These are phyloP conservation scores for Euthynnus affinis DNA, from an alignment of 2,797 vertebrate species.

Conservation along the genomic window DNA sequence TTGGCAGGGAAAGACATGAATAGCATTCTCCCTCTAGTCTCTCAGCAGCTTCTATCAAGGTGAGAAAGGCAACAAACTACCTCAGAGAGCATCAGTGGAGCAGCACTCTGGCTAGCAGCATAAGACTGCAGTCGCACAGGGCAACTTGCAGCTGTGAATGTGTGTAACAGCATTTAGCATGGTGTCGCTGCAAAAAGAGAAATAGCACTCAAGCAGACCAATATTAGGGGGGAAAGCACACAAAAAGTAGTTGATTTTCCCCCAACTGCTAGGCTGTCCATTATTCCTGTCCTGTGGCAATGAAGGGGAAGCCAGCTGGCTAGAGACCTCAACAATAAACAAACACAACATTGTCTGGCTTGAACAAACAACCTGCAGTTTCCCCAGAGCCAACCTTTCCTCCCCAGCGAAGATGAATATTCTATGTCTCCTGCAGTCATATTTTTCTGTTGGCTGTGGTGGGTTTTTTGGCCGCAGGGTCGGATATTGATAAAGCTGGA, in stretches of 20 bases:
- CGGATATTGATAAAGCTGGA: conserved; percentile 80
- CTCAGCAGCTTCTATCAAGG: conserved; percentile 54
- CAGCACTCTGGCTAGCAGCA: conserved; percentile 34
- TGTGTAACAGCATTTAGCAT: conserved; percentile 34
- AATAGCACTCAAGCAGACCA: conserved; percentile 40
- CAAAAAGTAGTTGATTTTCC: conserved; percentile 45
- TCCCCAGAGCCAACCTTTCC: conserved; percentile 67
- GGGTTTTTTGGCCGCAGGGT: conserved; percentile 62
- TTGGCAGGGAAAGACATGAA: conserved; percentile 48
- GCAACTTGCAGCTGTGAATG: conserved; percentile 45
- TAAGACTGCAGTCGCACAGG: background rate
- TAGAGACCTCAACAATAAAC: conserved; percentile 76
- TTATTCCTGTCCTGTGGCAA: conserved; percentile 71
- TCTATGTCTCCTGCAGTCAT: conserved; percentile 62
- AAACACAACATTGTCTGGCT: conserved; percentile 78
- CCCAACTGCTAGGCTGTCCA: conserved; percentile 59
- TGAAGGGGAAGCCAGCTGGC: conserved; percentile 76
- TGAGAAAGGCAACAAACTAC: conserved; percentile 52
- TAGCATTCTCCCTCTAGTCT: conserved; percentile 36
- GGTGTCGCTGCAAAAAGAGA: conserved; percentile 12
- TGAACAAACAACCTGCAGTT: conserved; percentile 73
- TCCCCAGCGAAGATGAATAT: conserved; percentile 75
- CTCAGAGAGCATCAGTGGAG: conserved; percentile 39
- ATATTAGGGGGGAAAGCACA: conserved; percentile 15
- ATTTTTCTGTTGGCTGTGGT: conserved; percentile 64